Percentiles rank a stretch among this genome's conserved stretches.
phyloP scores from a whole-genome alignment of 2,888 invertebrate species.

The Ormyrus nitidulus region DNA sequence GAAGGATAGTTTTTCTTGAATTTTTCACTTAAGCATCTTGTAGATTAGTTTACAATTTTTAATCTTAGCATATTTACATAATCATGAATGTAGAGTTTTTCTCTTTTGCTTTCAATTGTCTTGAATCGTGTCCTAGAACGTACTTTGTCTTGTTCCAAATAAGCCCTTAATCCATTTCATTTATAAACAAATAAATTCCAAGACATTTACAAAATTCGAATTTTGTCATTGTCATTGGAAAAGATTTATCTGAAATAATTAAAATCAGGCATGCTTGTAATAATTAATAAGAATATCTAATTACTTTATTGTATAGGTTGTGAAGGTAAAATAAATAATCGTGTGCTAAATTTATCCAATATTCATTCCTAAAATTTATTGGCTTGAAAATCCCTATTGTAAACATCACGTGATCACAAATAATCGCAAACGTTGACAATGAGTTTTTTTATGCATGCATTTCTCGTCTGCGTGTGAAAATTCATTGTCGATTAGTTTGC shows the following conservation, averaged over 20 bases:
- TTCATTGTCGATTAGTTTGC: slow-evolving; percentile 52
- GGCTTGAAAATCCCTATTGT: slow-evolving; percentile 38
- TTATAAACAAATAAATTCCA: neutral
- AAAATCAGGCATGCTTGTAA: slow-evolving; percentile 47
- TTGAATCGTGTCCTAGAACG: slow-evolving; percentile 50
- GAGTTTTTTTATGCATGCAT: slow-evolving; percentile 34
- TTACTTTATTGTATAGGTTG: slow-evolving; percentile 18
- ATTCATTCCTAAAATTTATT: slow-evolving; percentile 34
- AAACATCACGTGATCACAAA: slow-evolving; percentile 39
- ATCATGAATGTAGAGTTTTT: slow-evolving; percentile 48
- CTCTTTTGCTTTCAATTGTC: slow-evolving; percentile 51
- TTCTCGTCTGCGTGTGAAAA: slow-evolving; percentile 19
- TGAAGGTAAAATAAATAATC: slow-evolving; percentile 34
- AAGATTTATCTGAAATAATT: slow-evolving; percentile 1
- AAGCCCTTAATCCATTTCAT: slow-evolving; percentile 12
- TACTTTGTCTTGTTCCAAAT: slow-evolving; percentile 42
- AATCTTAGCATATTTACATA: slow-evolving; percentile 35
- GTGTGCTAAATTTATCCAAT: slow-evolving; percentile 17
- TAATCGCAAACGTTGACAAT: slow-evolving; percentile 46
- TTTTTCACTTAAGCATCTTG: slow-evolving; percentile 54
- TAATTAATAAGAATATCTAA: slow-evolving; percentile 15
- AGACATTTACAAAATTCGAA: slow-evolving; percentile 19
- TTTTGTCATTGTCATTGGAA: slow-evolving; percentile 35
- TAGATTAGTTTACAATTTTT: slow-evolving; percentile 52
- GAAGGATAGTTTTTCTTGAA: slow-evolving; percentile 29